Evolutionary conservation across 2,797 vertebrate genomes (phyloP).

Genomic region (Tragopan temminckii): DNA sequence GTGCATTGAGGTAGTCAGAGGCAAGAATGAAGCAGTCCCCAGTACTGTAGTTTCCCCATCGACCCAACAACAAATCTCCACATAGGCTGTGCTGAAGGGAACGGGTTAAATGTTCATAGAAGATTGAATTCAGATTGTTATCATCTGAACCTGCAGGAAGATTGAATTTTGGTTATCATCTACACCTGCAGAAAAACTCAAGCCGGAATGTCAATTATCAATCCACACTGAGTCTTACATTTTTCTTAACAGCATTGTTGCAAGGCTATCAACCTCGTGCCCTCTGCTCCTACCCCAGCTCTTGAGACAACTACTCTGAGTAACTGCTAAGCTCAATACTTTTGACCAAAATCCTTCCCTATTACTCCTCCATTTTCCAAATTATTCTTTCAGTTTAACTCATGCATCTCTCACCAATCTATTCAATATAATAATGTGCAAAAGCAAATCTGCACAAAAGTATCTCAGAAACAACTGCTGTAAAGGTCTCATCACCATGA

Average conservation of each 20-base stretch:
- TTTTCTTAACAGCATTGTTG: not conserved
- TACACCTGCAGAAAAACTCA: conserved; percentile 74
- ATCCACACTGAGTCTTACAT: not conserved
- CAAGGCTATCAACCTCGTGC: not conserved
- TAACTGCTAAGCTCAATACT: not conserved
- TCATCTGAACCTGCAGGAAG: conserved; percentile 93
- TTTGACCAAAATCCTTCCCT: not conserved
- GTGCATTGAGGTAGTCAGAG: conserved; percentile 98
- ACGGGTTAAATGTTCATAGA: conserved; percentile 97
- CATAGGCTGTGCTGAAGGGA: conserved; percentile 97
- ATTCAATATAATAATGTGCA: not conserved
- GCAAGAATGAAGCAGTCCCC: conserved; percentile 99
- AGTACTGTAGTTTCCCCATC: conserved; percentile 96
- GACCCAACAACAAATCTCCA: conserved; percentile 94
- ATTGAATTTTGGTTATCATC: conserved; percentile 92
- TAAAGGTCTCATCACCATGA: not conserved
- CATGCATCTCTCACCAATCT: not conserved
- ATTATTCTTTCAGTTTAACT: not conserved
- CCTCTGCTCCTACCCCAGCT: no score
- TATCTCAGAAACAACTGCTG: not conserved
- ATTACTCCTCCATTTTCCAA: not conserved
- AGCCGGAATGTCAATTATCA: not conserved
- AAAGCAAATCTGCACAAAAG: not conserved
- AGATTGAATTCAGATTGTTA: conserved; percentile 99
- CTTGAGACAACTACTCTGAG: not conserved